Evolutionary conservation across 1,140 invertebrate species (phyloP), one percentile per base, ranked within the genome.

Genomic region (Dreissena rostriformis): DNA sequence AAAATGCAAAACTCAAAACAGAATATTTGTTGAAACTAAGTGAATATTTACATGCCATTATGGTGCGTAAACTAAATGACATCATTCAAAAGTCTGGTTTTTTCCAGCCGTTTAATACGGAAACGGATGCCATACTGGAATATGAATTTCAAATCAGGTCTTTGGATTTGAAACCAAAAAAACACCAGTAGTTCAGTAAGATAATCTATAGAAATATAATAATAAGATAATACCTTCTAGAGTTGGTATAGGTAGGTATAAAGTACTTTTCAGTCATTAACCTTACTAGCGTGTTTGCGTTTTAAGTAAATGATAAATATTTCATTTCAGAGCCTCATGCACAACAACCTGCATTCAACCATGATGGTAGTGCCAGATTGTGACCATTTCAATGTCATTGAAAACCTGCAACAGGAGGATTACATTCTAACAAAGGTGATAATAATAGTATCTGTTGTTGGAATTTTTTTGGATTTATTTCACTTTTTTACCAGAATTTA

Each of bases 321-420:
- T n/a, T 85, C 26, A 61, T 82, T 86, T 26, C 77, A 90, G 90
- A 77, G 51, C 19, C 57, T 91, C 15, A n/a, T 80, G 22, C 73
- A 82, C 10, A 65, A 28, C 53, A 84, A 86, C 51, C 65, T 88
- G 57, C 82, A 77, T 19, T 86, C 86, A 0, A 65, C 76, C 28
- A 81, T 87, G 61, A 51, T 88, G 29, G 84, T 88, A 14, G 72
- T 91, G 19, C 86, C 86, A 22, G 89, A 90, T 65, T 72, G 82
- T 15, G 91, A 91, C 70, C 91, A 91, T 61, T 91, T 91, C 79
- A 87, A 88, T 87, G 76, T 91, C 26, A 77, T 90, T 11, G 87
- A 90, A 52, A 87, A 87, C 70, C 77, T 91, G 8, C 17, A 71
- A 1, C 29, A 88, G 12, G 67, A 79, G 4, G 66, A 77, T 0